These are phyloP conservation scores for Teinopalpus imperialis DNA, from an alignment of 2,888 invertebrate genomes.

Conservation along the genomic window DNA sequence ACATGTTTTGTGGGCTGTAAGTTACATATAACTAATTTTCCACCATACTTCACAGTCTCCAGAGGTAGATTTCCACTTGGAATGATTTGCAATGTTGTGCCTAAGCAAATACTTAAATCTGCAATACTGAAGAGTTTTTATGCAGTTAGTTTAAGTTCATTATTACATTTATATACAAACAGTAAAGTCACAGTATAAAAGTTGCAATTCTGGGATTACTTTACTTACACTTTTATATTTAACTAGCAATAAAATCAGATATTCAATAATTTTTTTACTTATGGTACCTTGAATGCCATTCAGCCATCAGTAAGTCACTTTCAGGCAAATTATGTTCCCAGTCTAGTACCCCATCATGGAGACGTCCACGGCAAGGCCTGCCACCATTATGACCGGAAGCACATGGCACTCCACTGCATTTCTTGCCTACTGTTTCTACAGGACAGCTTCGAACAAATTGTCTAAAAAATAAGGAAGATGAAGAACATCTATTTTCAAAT, in stretches of 20 bases:
- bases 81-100: constrained; percentile 98
- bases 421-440: constrained; percentile 91
- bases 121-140: constrained; percentile 86
- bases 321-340: constrained; percentile 98
- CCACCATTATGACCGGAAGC: constrained; percentile 85
- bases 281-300: constrained; percentile 93
- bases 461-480: constrained; percentile 71
- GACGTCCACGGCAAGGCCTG: constrained; percentile 91
- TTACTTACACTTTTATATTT: too few relatives aligned
- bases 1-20: constrained; percentile 99
- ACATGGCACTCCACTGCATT: constrained; percentile 84
- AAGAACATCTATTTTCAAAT: too few relatives aligned
- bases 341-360: constrained; percentile 96
- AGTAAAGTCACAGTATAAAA: too few relatives aligned
- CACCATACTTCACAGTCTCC: constrained; percentile 91
- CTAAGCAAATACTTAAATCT: constrained; percentile 96
- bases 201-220: too few relatives aligned
- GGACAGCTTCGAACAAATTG: constrained; percentile 90
- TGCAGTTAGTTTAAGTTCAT: background rate
- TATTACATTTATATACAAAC: background rate
- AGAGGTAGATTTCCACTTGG: constrained; percentile 97
- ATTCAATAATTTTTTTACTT: too few relatives aligned
- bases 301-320: constrained; percentile 90
- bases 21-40: constrained; percentile 96
- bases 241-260: too few relatives aligned